A percentile compares a stretch with the other conserved stretches of the same genome.
Evolutionary conservation across 2,797 vertebrate genomes (phyloP).

Genomic region (Darevskia nairensis): DNA sequence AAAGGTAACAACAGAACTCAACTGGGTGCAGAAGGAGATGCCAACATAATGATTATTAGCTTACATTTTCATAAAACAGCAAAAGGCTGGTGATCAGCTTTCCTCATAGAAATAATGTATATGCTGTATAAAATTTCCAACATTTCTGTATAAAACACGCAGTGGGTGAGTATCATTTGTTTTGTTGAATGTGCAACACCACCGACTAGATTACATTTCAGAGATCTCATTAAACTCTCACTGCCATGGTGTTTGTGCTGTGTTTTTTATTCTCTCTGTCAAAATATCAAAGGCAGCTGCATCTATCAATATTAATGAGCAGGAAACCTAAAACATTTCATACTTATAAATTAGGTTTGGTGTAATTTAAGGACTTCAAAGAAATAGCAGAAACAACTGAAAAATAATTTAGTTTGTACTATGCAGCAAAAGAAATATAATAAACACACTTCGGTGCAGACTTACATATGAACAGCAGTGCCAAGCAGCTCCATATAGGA

Average conservation of each 20-base stretch:
- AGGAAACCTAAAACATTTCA: conserved; percentile 41
- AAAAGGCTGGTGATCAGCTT: conserved; percentile 32
- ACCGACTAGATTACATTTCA: conserved; percentile 17
- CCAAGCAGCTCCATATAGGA: background rate
- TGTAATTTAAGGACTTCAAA: conserved; percentile 46
- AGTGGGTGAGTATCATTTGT: conserved; percentile 22
- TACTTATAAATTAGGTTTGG: conserved; percentile 47
- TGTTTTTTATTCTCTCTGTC: conserved; percentile 35
- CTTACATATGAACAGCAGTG: background rate
- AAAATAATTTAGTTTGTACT: background rate
- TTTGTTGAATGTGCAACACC: conserved; percentile 26
- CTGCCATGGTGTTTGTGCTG: conserved; percentile 36
- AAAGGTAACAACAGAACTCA: background rate
- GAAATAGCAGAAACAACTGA: conserved; percentile 17
- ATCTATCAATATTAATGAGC: conserved; percentile 39
- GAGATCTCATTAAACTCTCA: conserved; percentile 2
- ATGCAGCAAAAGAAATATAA: conserved; percentile 1
- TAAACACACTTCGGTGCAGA: background rate
- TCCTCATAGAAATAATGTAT: conserved; percentile 8
- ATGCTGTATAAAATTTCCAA: conserved; percentile 30
- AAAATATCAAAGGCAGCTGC: conserved; percentile 55
- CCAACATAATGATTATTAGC: background rate
- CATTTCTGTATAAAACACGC: conserved; percentile 32
- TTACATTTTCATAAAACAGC: background rate
- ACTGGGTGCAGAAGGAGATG: background rate